Conservation (phyloP, 2,113 vertebrate species). For the Grammomys surdaster region DNA sequence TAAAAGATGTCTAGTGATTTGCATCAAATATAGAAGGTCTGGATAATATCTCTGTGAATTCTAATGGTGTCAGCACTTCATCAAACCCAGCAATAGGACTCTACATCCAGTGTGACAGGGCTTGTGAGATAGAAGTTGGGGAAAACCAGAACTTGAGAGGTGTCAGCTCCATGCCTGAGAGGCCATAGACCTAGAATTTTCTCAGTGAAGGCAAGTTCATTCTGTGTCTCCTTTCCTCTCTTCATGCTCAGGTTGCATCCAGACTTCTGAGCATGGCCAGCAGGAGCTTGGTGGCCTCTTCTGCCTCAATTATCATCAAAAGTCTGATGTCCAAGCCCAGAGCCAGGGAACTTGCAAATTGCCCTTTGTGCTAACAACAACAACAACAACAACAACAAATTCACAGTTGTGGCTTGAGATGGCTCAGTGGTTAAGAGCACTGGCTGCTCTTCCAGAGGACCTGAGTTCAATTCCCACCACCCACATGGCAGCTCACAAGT, state of each 20-base stretch:
- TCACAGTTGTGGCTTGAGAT: not conserved
- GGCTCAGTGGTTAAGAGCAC: not conserved
- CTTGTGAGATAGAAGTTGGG: not conserved
- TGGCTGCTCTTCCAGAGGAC: not conserved
- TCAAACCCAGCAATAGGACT: not conserved
- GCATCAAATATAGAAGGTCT: too few relatives aligned
- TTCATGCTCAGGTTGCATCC: not conserved
- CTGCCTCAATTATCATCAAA: not conserved
- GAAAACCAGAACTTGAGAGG: not conserved
- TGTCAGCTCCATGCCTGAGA: not conserved
- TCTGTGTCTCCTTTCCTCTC: not conserved
- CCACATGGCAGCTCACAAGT: not conserved
- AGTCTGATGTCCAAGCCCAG: not conserved
- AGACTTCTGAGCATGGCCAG: not conserved
- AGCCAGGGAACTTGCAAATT: not conserved
- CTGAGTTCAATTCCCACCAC: not conserved
- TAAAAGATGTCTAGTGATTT: not conserved
- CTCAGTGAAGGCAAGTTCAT: too few relatives aligned
- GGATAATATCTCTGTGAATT: not conserved
- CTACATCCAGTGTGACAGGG: not conserved
- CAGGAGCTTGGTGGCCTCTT: too few relatives aligned
- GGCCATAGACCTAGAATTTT: not conserved
- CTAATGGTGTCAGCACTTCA: accelerated
- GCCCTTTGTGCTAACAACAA: not conserved
- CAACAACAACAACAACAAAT: too few relatives aligned